phyloP scores from a whole-genome alignment of 2,113 vertebrate species.

The Herpetotheres cachinnans region DNA sequence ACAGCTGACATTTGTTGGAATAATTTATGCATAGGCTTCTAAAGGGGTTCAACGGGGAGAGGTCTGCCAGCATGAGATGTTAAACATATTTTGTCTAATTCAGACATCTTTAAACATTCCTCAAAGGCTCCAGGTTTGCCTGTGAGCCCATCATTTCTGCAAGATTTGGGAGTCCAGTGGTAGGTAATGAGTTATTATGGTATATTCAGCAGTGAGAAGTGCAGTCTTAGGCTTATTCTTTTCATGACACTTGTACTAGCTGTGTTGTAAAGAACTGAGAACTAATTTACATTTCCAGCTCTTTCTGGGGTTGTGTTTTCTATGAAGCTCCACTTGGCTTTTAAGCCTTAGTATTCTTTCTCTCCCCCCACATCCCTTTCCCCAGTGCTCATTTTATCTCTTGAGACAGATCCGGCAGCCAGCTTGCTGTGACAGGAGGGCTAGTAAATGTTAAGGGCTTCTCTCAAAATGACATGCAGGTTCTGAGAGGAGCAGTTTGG shows the following conservation, averaged over 20 bases:
- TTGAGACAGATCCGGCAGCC: not conserved
- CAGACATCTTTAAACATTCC: not conserved
- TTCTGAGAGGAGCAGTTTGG: not conserved
- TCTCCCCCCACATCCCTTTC: not conserved
- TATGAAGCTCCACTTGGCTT: not conserved
- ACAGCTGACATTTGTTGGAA: slow-evolving; percentile 24
- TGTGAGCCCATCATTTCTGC: not conserved
- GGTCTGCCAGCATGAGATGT: not conserved
- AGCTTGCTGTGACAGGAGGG: not conserved
- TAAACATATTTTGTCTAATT: not conserved
- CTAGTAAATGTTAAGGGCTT: not conserved
- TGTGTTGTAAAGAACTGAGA: not conserved
- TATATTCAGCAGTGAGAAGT: not conserved
- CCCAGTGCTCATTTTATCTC: not conserved
- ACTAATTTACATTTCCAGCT: not conserved
- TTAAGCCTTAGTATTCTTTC: not conserved
- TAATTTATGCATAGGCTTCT: slow-evolving; percentile 20
- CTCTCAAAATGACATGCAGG: not conserved
- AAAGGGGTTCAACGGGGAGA: not conserved
- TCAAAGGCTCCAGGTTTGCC: not conserved
- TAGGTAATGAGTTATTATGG: not conserved
- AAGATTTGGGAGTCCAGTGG: not conserved
- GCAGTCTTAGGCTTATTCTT: not conserved
- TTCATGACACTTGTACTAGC: not conserved
- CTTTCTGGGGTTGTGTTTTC: not conserved